phyloP scores from a whole-genome alignment of 2,113 vertebrate species.

The Amphiprion ocellaris region DNA sequence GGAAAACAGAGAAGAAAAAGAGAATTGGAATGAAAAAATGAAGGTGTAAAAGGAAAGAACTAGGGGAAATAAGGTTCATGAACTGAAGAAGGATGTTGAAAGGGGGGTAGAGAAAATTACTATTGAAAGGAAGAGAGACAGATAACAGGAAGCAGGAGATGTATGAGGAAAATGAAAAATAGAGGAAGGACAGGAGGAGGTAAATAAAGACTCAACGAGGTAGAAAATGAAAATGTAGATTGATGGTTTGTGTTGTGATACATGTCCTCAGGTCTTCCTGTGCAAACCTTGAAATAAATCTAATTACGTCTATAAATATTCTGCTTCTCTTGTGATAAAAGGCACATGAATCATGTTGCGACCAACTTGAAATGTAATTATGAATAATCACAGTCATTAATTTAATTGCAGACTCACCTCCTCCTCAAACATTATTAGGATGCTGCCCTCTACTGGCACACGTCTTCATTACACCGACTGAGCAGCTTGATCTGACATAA shows the following conservation, averaged over 20 bases:
- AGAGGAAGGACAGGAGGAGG: not conserved
- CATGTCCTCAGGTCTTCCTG: slow-evolving; percentile 40
- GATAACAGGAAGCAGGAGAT: not conserved
- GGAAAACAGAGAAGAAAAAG: not conserved
- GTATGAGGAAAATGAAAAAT: not conserved
- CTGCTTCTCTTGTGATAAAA: slow-evolving; percentile 10
- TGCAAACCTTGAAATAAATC: slow-evolving; percentile 30
- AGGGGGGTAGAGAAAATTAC: no score
- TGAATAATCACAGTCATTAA: slow-evolving; percentile 19
- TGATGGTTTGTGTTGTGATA: slow-evolving; percentile 5
- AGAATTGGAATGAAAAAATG: no score
- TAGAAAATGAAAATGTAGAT: not conserved
- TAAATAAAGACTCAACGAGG: not conserved
- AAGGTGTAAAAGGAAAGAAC: not conserved
- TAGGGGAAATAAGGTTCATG: no score
- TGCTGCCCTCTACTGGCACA: slow-evolving; percentile 33
- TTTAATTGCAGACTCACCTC: not conserved
- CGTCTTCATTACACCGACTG: not conserved
- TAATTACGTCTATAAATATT: slow-evolving; percentile 23
- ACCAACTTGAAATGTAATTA: slow-evolving; percentile 6
- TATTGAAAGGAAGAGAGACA: not conserved
- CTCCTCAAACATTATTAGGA: not conserved
- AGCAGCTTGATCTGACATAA: not conserved
- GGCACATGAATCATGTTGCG: slow-evolving; percentile 10
- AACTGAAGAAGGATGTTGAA: not conserved